Conservation (phyloP, 2,797 vertebrate genomes). For the Lacerta bilineata region DNA sequence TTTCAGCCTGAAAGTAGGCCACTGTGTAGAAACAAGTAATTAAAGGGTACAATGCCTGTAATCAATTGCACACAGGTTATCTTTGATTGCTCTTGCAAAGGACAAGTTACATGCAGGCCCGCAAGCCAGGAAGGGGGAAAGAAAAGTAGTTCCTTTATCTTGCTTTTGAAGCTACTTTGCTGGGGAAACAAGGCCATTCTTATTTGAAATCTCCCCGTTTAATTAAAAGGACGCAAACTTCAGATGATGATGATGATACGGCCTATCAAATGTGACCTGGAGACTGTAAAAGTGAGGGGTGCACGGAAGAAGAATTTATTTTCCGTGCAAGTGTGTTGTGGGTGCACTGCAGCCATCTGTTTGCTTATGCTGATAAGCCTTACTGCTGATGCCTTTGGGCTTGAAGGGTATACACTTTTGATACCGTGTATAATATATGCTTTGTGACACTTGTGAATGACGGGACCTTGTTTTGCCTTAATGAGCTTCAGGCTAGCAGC, state of each 20-base stretch:
- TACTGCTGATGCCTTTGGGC: conserved; percentile 78
- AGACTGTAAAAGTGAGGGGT: conserved; percentile 61
- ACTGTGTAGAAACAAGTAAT: conserved; percentile 83
- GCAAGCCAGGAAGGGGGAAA: conserved; percentile 68
- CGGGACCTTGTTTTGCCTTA: conserved; percentile 79
- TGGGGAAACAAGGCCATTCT: conserved; percentile 80
- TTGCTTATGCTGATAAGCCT: conserved; percentile 79
- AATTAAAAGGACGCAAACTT: conserved; percentile 83
- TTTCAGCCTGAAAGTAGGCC: conserved; percentile 80
- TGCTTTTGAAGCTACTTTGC: conserved; percentile 74
- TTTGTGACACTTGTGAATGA: conserved; percentile 83
- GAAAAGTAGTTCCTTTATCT: conserved; percentile 77
- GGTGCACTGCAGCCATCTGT: conserved; percentile 78
- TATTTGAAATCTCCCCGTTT: conserved; percentile 80
- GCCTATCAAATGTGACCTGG: conserved; percentile 76
- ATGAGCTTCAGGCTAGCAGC: conserved; percentile 74
- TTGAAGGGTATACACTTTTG: conserved; percentile 82
- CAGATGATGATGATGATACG: conserved; percentile 78
- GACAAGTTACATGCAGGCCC: conserved; percentile 80
- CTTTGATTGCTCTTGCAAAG: conserved; percentile 83
- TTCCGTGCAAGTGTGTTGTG: conserved; percentile 67
- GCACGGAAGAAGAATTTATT: conserved; percentile 63
- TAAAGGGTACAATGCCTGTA: conserved; percentile 82
- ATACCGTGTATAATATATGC: conserved; percentile 76
- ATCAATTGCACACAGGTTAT: conserved; percentile 83